Percentiles rank a stretch among this genome's conserved stretches.
Evolutionary conservation across 2,888 invertebrate species (phyloP).

Genomic region (Torymus aiolomorphi): DNA sequence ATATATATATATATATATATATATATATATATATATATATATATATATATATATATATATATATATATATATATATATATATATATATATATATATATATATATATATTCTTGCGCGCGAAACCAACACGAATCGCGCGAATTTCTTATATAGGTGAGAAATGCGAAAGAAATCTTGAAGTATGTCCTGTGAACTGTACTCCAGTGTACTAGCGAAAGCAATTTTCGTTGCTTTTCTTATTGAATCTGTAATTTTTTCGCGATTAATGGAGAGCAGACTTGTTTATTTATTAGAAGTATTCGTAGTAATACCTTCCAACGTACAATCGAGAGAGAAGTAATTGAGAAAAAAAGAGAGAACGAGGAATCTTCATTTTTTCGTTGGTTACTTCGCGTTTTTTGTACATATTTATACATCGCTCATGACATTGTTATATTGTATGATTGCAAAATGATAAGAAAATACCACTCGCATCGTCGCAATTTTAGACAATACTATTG

Average conservation of each 20-base stretch:
- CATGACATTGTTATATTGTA: constrained; percentile 54
- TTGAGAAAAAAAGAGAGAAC: constrained; percentile 4
- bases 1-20: too few species aligned
- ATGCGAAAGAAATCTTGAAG: constrained; percentile 9
- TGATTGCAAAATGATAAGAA: constrained; percentile 45
- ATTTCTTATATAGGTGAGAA: constrained; percentile 13
- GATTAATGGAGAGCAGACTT: constrained; percentile 37
- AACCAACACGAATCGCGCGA: constrained; percentile 13
- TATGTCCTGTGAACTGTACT: constrained; percentile 30
- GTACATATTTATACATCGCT: constrained; percentile 57
- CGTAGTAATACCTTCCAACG: constrained; percentile 42
- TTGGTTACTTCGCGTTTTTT: constrained; percentile 50
- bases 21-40: too few species aligned
- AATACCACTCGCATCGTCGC: constrained; percentile 54
- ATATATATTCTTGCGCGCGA: constrained; percentile 35
- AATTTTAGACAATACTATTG: constrained; percentile 56
- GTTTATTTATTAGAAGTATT: constrained; percentile 55
- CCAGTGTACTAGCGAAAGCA: constrained; percentile 27
- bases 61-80: too few species aligned
- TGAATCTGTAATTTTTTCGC: constrained; percentile 37
- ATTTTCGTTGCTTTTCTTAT: constrained; percentile 34
- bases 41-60: too few species aligned
- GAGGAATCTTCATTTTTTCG: constrained; percentile 6
- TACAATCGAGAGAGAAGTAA: constrained; percentile 40
- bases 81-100: not conserved